Percentiles rank a stretch among this genome's conserved stretches.
Conservation (phyloP, 1,140 invertebrate species). For the Calliphora vicina region DNA sequence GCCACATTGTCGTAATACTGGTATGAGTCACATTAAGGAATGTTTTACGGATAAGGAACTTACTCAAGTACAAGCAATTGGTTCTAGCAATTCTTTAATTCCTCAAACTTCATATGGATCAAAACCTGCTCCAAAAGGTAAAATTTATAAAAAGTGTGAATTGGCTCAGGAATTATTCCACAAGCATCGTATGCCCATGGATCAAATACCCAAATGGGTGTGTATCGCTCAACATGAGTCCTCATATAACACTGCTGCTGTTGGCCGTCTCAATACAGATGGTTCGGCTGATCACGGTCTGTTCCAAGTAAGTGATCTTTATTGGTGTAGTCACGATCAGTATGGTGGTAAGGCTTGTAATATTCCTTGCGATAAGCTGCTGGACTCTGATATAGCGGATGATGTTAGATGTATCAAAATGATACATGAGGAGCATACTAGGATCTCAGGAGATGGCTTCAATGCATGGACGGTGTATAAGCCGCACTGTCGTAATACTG, state of each 20-base stretch:
- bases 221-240: slow-evolving; percentile 77
- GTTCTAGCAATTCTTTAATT: not conserved
- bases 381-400: slow-evolving; percentile 72
- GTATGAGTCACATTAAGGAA: not conserved
- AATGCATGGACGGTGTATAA: slow-evolving; percentile 75
- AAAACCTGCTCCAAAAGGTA: slow-evolving; percentile 47
- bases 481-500: slow-evolving; percentile 60
- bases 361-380: slow-evolving; percentile 68
- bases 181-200: slow-evolving; percentile 64
- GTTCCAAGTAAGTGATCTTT: slow-evolving; percentile 74
- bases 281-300: slow-evolving; percentile 74
- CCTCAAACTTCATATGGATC: not conserved
- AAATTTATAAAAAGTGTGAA: slow-evolving; percentile 71
- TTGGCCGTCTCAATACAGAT: slow-evolving; percentile 66
- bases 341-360: slow-evolving; percentile 69
- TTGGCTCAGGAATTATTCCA: slow-evolving; percentile 68
- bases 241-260: slow-evolving; percentile 70
- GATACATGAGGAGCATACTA: slow-evolving; percentile 70
- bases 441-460: slow-evolving; percentile 74
- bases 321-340: slow-evolving; percentile 71
- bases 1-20: slow-evolving; percentile 33
- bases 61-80: not conserved
- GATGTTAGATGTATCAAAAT: slow-evolving; percentile 72
- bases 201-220: slow-evolving; percentile 72
- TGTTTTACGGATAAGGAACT: slow-evolving; percentile 20